Base-by-base conservation (phyloP, 1,140 invertebrate species). In the Macrocentrus cingulum region DNA sequence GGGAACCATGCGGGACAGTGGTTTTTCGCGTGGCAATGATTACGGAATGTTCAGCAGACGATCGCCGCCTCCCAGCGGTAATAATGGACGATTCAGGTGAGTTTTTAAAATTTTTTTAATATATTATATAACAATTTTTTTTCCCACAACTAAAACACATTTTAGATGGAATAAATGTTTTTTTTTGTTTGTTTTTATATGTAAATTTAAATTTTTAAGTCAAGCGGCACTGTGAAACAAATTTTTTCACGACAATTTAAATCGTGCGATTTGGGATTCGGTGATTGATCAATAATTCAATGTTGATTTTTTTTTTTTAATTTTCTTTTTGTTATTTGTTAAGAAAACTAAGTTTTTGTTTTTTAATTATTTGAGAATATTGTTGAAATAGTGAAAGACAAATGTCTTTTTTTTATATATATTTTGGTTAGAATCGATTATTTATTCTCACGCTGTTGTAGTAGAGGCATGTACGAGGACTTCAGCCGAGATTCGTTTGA, bases 401-500 rank as follows among this genome's bases (percentile, higher is more conserved):
- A n/a, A n/a, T n/a, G n/a, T n/a, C n/a, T n/a, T n/a, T n/a, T n/a
- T n/a, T n/a, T n/a, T n/a, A n/a, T n/a, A n/a, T n/a, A n/a, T n/a
- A n/a, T n/a, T n/a, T n/a, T 46, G 22, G 29, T 65, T 67, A 69
- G 71, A 73, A 71, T 74, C 70, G 68, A 78, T 76, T 75, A 75
- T 73, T 76, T 69, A 73, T 77, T 75, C 66, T 76, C 68, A 65
- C 69, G 69, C 64, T 76, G 72, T 79, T 79, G 66, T 76, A 80
- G 75, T 78, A 79, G 76, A 78, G 85, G 87, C 68, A 86, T 89
- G 80, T 91, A 90, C 81, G 89, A 91, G 82, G 90, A 91, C 81
- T 91, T 91, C 72, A 91, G 88, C 76, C 83, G 89, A 63, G 89
- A 91, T 79, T 88, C 88, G 37, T 91, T 91, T 80, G 89, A 91